Conservation (phyloP, 2,113 vertebrate species). For the Podarcis muralis region DNA sequence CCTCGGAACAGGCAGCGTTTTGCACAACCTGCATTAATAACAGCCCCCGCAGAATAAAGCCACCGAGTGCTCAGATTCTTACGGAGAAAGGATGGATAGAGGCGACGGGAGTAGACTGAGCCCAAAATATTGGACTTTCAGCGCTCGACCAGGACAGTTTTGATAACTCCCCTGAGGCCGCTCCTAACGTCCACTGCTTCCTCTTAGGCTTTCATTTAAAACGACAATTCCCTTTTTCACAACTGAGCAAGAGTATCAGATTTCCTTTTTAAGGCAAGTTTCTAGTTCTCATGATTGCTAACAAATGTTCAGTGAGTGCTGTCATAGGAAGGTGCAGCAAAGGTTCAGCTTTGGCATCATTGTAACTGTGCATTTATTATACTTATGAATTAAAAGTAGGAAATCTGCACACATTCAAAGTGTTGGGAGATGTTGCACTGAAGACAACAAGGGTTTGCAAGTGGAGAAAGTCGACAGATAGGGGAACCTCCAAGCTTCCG, state of each 20-base stretch:
- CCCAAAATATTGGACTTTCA: not conserved
- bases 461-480: too few relatives aligned
- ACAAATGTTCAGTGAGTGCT: not conserved
- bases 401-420: too few relatives aligned
- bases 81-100: not conserved
- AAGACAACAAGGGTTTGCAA: too few relatives aligned
- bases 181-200: too few relatives aligned
- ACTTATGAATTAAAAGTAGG: not conserved
- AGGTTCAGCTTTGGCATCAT: not conserved
- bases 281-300: not conserved
- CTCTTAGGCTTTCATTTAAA: not conserved
- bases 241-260: not conserved
- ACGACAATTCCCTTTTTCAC: not conserved
- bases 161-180: too few relatives aligned
- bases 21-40: conserved; percentile 59
- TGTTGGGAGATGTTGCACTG: too few relatives aligned
- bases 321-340: too few relatives aligned
- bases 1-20: conserved; percentile 50
- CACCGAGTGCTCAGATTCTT: not conserved
- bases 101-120: not conserved
- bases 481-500: too few relatives aligned
- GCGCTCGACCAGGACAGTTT: not conserved
- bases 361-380: not conserved
- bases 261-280: not conserved
- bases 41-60: conserved; percentile 17